Conservation (phyloP, 2,888 invertebrate genomes). For the Melipona beecheii region DNA sequence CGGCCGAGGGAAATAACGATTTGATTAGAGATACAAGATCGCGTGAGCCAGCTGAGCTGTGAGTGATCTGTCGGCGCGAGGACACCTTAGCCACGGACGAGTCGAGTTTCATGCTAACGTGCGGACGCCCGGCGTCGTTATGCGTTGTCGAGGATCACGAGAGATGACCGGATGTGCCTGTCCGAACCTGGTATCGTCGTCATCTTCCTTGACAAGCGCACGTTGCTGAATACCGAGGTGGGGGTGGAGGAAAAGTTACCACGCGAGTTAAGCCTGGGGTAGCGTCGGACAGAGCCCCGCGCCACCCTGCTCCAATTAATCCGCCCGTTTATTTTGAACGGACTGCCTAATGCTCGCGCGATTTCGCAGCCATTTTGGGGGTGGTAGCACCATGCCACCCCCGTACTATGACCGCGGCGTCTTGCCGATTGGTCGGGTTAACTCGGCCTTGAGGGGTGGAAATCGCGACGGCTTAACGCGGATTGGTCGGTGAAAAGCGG, state of each 20-base stretch:
- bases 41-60: slow-evolving; percentile 9
- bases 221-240: slow-evolving; percentile 32
- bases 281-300: slow-evolving; percentile 45
- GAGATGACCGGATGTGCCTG: slow-evolving; percentile 59
- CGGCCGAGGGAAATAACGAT: not conserved
- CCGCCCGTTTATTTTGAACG: slow-evolving; percentile 83
- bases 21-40: not conserved
- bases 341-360: slow-evolving; percentile 79
- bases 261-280: slow-evolving; percentile 46
- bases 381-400: slow-evolving; percentile 75
- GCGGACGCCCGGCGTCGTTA: slow-evolving; percentile 73
- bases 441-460: slow-evolving; percentile 61
- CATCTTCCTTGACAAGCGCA: slow-evolving; percentile 39
- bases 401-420: slow-evolving; percentile 17
- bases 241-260: slow-evolving; percentile 48
- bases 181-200: slow-evolving; percentile 36
- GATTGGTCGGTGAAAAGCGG: slow-evolving; percentile 68
- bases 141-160: slow-evolving; percentile 60
- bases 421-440: slow-evolving; percentile 69
- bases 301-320: slow-evolving; percentile 79
- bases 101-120: slow-evolving; percentile 70
- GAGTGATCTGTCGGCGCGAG: slow-evolving; percentile 25
- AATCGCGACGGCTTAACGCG: slow-evolving; percentile 31
- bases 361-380: slow-evolving; percentile 84
- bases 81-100: slow-evolving; percentile 23